phyloP scores from a whole-genome alignment of 2,113 vertebrate species.

The Acanthisitta chloris region DNA sequence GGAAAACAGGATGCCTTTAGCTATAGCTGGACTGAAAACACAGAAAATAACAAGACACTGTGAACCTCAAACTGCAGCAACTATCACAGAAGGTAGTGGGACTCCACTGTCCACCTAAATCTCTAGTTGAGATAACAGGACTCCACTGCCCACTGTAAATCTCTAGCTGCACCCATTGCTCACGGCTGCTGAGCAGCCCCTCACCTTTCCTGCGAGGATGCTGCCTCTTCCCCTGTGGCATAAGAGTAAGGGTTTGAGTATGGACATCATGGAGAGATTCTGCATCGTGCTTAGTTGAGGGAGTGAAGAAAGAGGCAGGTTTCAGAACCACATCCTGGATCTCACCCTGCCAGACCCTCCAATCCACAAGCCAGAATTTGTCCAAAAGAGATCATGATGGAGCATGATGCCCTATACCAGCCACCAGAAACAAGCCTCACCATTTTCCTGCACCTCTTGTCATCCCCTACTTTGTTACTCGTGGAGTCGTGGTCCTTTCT shows the following conservation, averaged over 20 bases:
- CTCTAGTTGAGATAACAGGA: too few species aligned
- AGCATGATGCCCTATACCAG: too few species aligned
- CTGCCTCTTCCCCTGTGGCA: not conserved
- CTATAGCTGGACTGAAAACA: too few species aligned
- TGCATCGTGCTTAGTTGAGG: not conserved
- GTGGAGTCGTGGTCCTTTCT: not conserved
- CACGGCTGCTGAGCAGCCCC: not conserved
- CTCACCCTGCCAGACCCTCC: not conserved
- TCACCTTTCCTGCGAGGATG: not conserved
- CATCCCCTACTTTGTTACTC: fast-evolving
- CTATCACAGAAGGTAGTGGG: too few species aligned
- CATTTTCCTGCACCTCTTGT: fast-evolving
- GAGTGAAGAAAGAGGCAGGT: not conserved
- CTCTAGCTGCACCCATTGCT: too few species aligned
- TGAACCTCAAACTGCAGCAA: too few species aligned
- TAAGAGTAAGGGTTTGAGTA: fast-evolving
- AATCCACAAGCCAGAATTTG: not conserved
- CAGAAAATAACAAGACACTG: too few species aligned
- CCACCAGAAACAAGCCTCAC: not conserved
- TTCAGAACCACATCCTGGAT: not conserved
- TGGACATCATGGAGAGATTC: not conserved
- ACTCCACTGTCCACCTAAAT: too few species aligned
- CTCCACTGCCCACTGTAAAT: too few species aligned
- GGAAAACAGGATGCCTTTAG: too few species aligned
- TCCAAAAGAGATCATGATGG: not conserved